A percentile compares a stretch with the other conserved stretches of the same genome.
Conservation (phyloP, 2,113 vertebrate species). For the Lycaon pictus region DNA sequence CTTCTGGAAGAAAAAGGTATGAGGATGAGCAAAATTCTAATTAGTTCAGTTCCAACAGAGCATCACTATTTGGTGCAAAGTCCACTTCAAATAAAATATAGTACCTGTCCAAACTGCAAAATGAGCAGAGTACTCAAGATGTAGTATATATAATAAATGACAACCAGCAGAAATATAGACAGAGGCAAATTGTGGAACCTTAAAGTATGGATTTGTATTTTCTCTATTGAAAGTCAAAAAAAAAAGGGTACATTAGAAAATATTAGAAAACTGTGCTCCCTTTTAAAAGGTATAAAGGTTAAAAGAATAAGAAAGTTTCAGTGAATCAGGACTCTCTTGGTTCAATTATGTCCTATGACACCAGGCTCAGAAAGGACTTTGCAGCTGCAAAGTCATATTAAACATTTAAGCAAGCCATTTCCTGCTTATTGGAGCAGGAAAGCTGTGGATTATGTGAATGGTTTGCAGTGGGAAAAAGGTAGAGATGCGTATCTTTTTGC, state of each 20-base stretch:
- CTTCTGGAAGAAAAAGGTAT: neutral
- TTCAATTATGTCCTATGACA: neutral
- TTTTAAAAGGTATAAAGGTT: neutral
- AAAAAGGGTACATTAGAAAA: neutral
- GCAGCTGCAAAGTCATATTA: neutral
- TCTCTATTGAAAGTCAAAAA: neutral
- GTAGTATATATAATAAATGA: neutral
- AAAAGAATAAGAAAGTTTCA: neutral
- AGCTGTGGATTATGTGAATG: neutral
- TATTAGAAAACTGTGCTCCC: neutral
- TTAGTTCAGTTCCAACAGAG: neutral
- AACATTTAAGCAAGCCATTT: neutral
- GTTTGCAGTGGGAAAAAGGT: neutral
- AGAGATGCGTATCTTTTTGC: neutral
- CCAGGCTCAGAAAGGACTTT: neutral
- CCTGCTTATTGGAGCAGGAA: neutral
- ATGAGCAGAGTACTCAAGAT: neutral
- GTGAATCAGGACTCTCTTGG: neutral
- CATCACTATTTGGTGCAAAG: neutral
- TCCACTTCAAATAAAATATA: neutral
- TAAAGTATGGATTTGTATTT: neutral
- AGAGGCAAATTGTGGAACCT: neutral
- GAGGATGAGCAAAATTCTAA: neutral
- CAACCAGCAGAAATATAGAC: neutral
- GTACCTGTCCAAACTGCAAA: neutral